Evolutionary conservation across 2,797 vertebrate species (phyloP).

Genomic region (Oreortyx pictus): DNA sequence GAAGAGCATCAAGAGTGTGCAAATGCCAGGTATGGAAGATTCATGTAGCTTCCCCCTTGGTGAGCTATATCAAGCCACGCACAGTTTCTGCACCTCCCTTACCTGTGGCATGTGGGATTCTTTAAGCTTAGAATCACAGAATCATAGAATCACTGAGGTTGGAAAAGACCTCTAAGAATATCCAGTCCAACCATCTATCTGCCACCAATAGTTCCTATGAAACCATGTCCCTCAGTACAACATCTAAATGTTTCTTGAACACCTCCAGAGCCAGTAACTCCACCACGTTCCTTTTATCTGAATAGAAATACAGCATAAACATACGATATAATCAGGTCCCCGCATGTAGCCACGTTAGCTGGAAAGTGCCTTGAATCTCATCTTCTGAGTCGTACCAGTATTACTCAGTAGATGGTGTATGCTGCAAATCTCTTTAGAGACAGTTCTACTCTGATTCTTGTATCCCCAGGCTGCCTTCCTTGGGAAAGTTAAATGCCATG

Average conservation of each 20-base stretch:
- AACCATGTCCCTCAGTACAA: too few species aligned
- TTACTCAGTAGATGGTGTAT: background rate
- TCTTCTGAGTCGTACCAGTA: background rate
- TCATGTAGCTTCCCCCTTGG: background rate
- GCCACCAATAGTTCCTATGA: too few species aligned
- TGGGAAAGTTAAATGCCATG: background rate
- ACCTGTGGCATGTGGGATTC: background rate
- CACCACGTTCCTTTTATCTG: background rate
- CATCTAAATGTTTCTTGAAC: too few species aligned
- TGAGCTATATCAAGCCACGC: background rate
- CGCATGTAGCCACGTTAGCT: background rate
- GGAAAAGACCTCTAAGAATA: too few species aligned
- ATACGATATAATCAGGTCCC: background rate
- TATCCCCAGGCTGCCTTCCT: background rate
- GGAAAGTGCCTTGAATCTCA: background rate
- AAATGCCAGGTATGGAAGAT: background rate
- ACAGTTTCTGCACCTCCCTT: background rate
- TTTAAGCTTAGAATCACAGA: background rate
- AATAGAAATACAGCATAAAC: background rate
- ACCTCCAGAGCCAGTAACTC: too few species aligned
- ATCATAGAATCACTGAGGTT: too few species aligned
- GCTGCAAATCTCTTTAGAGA: background rate
- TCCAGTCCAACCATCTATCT: too few species aligned
- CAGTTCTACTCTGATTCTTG: background rate
- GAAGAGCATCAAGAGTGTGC: background rate